Base-by-base conservation (phyloP, 2,888 invertebrate species). In the Chymomyza procnemis region DNA sequence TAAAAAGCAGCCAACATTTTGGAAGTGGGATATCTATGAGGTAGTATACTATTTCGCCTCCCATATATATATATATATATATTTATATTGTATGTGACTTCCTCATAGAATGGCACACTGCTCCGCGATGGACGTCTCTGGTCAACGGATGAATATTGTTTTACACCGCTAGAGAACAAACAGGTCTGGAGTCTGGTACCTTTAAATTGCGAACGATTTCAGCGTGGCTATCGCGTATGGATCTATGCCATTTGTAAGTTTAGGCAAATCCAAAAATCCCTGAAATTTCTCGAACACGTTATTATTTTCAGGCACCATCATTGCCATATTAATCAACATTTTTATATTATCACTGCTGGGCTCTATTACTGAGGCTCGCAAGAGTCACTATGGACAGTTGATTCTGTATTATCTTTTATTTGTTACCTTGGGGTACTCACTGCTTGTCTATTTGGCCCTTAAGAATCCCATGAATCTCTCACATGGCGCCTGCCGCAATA, bases 161-260 rank as follows among this genome's bases (percentile, higher is more conserved):
- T 88, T 34, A 87, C 79, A 5, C 85, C 88, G 0, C 41, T 88
- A 64, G 81, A 88, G 61, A 78, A 87, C 52, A 81, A 88, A 3
- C 63, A 79, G n/a, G 71, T 66, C 52, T 88, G 88, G 89, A 73
- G 79, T 59, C 66, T 88, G 55, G 69, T 79, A 1, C 88, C 88
- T 0, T 66, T 88, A 9, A 89, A 75, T 9, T 88, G 88, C 47
- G 88, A 88, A 46, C 79, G 88, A 19, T 85, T 85, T 21, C 86
- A 85, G 65, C 83, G 72, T 9, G 88, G 89, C 19, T 88, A 89
- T 55, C 76, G 81, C 0, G 74, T 88, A 14, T 88, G 88, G 88
- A 88, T 88, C 62, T 88, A 88, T 73, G 87, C 78, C n/a, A 89
- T 88, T 16, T 88, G 88, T 89, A 60, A 69, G 87, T 54, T 4